These are phyloP conservation scores for Cataglyphis altisquamis DNA, from an alignment of 2,888 invertebrate species.

Conservation along the genomic window DNA sequence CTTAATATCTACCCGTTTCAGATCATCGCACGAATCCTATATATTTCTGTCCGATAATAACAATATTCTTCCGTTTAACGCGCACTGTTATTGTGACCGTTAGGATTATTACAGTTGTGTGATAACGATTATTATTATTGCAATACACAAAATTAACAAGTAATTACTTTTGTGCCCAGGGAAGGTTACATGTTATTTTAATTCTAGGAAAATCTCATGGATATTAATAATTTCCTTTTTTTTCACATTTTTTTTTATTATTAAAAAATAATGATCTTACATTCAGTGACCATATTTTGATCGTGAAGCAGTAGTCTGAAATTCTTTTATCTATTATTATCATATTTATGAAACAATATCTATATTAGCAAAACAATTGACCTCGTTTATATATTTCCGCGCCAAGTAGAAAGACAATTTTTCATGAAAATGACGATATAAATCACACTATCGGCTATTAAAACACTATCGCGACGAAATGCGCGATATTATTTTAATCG, in stretches of 20 bases:
- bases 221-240: neutral
- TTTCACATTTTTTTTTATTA: neutral
- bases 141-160: neutral
- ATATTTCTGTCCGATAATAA: neutral
- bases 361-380: constrained; percentile 17
- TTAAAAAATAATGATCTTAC: neutral
- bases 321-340: constrained; percentile 12
- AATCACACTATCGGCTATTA: constrained; percentile 40
- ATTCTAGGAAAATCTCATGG: neutral
- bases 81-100: neutral
- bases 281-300: neutral
- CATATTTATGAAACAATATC: neutral
- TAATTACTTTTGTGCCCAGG: constrained; percentile 11
- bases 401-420: neutral
- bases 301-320: neutral
- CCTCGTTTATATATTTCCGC: constrained; percentile 12
- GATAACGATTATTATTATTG: neutral
- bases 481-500: constrained; percentile 40
- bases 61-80: neutral
- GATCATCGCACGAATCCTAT: constrained; percentile 3
- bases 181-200: neutral
- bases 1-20: constrained; percentile 48
- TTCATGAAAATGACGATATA: constrained; percentile 43
- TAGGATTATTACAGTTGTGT: constrained; percentile 2
- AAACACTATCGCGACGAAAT: constrained; percentile 34